A percentile compares a stretch with the other conserved stretches of the same genome.
These are phyloP conservation scores for Lipophrys pholis DNA, from an alignment of 2,113 vertebrate genomes.

Conservation along the genomic window DNA sequence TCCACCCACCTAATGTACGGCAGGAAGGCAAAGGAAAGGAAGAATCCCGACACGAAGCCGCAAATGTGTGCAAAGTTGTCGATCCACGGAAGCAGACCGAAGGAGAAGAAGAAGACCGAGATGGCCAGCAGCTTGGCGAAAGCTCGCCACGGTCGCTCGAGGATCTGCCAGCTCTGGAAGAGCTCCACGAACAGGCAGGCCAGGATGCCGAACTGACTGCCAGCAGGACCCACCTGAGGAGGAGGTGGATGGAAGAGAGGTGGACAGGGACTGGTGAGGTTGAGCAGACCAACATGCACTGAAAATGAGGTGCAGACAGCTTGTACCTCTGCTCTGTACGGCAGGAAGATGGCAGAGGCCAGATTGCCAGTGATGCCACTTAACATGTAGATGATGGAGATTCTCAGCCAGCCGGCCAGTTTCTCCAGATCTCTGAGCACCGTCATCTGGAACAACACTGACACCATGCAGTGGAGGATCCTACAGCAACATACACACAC, in stretches of 20 bases:
- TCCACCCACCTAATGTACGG: constrained; percentile 91
- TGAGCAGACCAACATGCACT: too few species aligned
- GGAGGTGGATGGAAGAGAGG: too few species aligned
- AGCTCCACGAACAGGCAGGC: constrained; percentile 99
- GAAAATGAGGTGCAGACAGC: too few species aligned
- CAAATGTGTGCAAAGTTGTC: constrained; percentile 98
- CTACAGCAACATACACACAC: constrained; percentile 77
- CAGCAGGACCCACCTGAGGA: constrained; percentile 95
- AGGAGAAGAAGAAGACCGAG: constrained; percentile 94
- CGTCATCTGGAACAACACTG: constrained; percentile 97
- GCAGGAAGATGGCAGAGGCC: constrained; percentile 96
- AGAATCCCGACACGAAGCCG: constrained; percentile 95
- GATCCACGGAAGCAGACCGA: constrained; percentile 97
- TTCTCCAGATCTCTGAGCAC: constrained; percentile 97
- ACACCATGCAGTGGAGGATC: constrained; percentile 98
- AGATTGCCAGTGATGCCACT: constrained; percentile 97
- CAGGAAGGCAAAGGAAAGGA: constrained; percentile 97
- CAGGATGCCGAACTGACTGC: constrained; percentile 98
- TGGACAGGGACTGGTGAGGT: too few species aligned
- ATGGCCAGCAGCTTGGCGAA: constrained; percentile 94
- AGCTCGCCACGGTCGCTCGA: constrained; percentile 94
- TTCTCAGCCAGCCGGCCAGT: constrained; percentile 96
- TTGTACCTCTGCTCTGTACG: constrained; percentile 95
- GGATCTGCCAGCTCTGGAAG: constrained; percentile 99
- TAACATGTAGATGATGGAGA: constrained; percentile 97